Evolutionary conservation across 1,140 invertebrate genomes (phyloP).

Genomic region (Limonius californicus): DNA sequence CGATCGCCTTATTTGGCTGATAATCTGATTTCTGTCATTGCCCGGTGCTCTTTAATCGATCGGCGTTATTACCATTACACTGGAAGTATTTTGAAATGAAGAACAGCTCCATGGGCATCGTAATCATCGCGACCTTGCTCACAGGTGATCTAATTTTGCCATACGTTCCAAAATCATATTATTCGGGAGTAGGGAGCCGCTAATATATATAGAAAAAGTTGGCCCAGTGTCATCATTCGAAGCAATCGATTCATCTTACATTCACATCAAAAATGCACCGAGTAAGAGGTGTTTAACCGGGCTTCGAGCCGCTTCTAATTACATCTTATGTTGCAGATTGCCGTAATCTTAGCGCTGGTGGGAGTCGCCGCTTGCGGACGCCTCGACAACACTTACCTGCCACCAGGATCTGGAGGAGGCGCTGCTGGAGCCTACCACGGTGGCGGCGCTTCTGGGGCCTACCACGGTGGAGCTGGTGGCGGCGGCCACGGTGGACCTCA

Average conservation of each 20-base stretch:
- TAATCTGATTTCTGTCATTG: not conserved
- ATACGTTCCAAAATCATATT: not conserved
- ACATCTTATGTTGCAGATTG: not conserved
- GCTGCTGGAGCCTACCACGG: constrained; percentile 42
- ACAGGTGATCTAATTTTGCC: constrained; percentile 6
- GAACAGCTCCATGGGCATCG: not conserved
- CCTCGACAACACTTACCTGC: constrained; percentile 60
- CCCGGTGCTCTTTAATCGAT: no score
- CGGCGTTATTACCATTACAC: no score
- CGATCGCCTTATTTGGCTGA: not conserved
- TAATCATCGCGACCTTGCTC: not conserved
- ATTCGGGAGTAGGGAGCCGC: not conserved
- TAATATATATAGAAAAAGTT: not conserved
- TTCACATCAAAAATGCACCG: constrained; percentile 3
- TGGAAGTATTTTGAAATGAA: not conserved
- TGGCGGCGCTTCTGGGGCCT: constrained; percentile 18
- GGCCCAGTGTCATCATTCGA: constrained; percentile 3
- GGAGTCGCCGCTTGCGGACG: constrained; percentile 41
- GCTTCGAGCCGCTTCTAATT: no score
- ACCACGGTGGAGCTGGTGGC: constrained; percentile 27
- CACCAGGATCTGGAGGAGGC: constrained; percentile 53
- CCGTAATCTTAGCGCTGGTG: constrained; percentile 32
- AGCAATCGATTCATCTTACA: not conserved
- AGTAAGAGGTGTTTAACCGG: not conserved
- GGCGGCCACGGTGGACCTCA: constrained; percentile 31